Evolutionary conservation across 2,888 invertebrate species (phyloP), one percentile per base, ranked within the genome.

Genomic region (Thymelicus sylvestris): DNA sequence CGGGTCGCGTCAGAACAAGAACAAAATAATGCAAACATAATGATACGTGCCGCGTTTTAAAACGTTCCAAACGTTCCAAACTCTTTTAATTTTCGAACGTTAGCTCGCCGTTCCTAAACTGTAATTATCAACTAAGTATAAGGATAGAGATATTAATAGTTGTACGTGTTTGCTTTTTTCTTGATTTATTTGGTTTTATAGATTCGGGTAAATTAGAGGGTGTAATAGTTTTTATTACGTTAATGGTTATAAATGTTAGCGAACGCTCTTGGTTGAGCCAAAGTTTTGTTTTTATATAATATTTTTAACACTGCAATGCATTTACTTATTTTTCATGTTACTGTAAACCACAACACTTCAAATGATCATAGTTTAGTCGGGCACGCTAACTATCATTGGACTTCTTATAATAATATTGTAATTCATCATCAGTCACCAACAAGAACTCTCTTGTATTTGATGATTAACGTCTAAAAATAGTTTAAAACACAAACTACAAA

Each of bases 71-170:
- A 83, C n/a, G 83, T 72, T 80, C 78, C 80, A 82, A 82, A 83
- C 84, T 85, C 89, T 92, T 91, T 92, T 92, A 91, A 92, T 90
- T 90, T 88, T 83, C 81, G 83, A 90, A 90, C 90, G 87, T 90
- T 88, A 88, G 80, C 81, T 84, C 83, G 80, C 78, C 81, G 84
- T 83, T 81, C 81, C 82, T 82, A 82, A 84, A 86, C 91, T 89
- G 88, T 93, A 92, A 93, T 93, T 93, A 93, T 91, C 88, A 87
- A 86, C 85, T 92, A 93, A 92, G 89, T 91, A 93, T 91, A 92
- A 86, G 91, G 91, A 93, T 93, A 91, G 89, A 93, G 91, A 92
- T 92, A 92, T 92, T 92, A 92, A 92, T 92, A 88, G 87, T 83
- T 79, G 75, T 83, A 59, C 39, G 83, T 91, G 87, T 92, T 91